Evolutionary conservation across 2,888 invertebrate species (phyloP).

Genomic region (Hemaris fuciformis): DNA sequence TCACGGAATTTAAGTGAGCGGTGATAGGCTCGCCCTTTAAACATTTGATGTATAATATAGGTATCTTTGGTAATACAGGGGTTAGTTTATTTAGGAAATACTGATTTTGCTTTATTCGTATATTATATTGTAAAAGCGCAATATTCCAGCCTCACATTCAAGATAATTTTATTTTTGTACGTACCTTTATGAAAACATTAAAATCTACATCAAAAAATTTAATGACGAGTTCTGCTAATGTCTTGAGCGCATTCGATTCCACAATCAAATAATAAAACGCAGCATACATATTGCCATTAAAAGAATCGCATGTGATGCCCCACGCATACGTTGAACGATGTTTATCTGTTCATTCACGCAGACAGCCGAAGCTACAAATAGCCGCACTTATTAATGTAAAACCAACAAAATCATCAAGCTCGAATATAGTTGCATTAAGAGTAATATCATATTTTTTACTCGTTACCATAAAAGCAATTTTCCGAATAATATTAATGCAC

Average conservation of each 20-base stretch:
- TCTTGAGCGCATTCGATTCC: background rate
- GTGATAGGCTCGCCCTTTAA: too few relatives aligned
- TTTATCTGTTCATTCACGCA: conserved; percentile 5
- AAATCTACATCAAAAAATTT: background rate
- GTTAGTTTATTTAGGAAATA: too few relatives aligned
- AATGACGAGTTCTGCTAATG: background rate
- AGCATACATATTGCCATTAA: background rate
- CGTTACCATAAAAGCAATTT: conserved; percentile 48
- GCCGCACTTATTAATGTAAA: background rate
- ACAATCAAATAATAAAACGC: background rate
- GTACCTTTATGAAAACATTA: too few relatives aligned
- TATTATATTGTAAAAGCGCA: too few relatives aligned
- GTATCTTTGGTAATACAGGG: too few relatives aligned
- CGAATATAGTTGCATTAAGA: conserved; percentile 22
- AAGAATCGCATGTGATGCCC: background rate
- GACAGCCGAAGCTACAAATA: conserved; percentile 1
- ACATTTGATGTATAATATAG: too few relatives aligned
- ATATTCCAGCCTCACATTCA: too few relatives aligned
- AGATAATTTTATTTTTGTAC: too few relatives aligned
- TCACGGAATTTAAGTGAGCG: too few relatives aligned
- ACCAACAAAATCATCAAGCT: conserved; percentile 6
- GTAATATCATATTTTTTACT: conserved; percentile 43
- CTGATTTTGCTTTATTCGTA: too few relatives aligned
- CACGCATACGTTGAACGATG: background rate
- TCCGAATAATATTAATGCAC: conserved; percentile 52